phyloP scores from a whole-genome alignment of 2,888 invertebrate species.

The Psococerastis gibbosa region DNA sequence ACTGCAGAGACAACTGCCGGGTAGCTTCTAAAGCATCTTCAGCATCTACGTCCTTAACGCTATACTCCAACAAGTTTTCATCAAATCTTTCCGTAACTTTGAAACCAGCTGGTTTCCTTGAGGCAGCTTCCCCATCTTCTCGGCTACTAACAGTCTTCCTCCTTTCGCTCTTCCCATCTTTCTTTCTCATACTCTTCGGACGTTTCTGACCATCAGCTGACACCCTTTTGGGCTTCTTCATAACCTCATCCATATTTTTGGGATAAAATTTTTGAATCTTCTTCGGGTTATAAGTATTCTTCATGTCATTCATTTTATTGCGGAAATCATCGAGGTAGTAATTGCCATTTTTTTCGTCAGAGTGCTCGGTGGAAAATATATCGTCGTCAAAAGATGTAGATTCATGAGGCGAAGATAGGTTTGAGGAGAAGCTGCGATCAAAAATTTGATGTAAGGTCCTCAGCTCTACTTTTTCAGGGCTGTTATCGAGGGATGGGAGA shows the following conservation, averaged over 20 bases:
- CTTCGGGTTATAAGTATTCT: conserved; percentile 7
- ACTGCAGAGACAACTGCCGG: conserved; percentile 27
- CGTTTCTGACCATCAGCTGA: conserved; percentile 25
- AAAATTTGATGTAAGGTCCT: conserved; percentile 6
- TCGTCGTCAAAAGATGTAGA: conserved; percentile 7
- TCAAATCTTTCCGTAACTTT: conserved; percentile 12
- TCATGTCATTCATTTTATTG: conserved; percentile 9
- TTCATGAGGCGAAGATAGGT: conserved; percentile 3
- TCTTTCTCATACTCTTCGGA: conserved; percentile 23
- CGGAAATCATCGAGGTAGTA: conserved; percentile 3
- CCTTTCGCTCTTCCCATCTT: conserved; percentile 5
- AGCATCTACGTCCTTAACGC: neutral
- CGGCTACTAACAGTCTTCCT: neutral
- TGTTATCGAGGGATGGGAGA: conserved; percentile 1
- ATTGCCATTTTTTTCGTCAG: conserved; percentile 6
- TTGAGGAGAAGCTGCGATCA: conserved; percentile 8
- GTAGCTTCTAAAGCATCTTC: conserved; percentile 26
- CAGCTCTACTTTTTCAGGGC: conserved; percentile 6
- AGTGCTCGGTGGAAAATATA: conserved; percentile 8
- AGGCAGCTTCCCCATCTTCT: conserved; percentile 8
- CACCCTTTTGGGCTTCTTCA: conserved; percentile 17
- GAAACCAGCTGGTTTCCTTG: conserved; percentile 9
- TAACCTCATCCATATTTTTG: conserved; percentile 6
- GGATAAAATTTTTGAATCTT: conserved; percentile 9
- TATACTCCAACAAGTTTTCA: conserved; percentile 20